A percentile compares a stretch with the other conserved stretches of the same genome.
Conservation (phyloP, 92 coral and sea anemone genomes). For the Anthopleura xanthogrammica region DNA sequence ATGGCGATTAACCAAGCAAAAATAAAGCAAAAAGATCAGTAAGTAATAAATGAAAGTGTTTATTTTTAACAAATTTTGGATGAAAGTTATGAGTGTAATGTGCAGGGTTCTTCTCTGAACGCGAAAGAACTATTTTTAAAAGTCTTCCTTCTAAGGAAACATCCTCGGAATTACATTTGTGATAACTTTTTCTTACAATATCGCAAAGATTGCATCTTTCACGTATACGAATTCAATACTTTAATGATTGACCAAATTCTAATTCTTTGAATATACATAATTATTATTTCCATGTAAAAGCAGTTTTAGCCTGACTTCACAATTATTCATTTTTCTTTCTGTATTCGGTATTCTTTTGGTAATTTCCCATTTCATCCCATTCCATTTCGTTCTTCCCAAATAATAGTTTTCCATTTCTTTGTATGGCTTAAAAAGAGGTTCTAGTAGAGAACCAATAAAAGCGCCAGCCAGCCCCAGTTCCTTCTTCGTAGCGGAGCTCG, state of each 20-base stretch:
- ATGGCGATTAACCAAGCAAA: too few species aligned
- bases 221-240: slow-evolving; percentile 3
- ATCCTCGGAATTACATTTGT: too few species aligned
- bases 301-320: background rate
- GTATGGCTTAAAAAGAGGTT: background rate
- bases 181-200: background rate
- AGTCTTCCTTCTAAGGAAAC: too few species aligned
- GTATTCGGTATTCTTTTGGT: background rate
- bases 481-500: background rate
- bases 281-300: background rate
- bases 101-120: too few species aligned
- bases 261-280: slow-evolving; percentile 4
- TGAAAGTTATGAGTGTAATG: too few species aligned
- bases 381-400: slow-evolving; percentile 6
- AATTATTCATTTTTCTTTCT: background rate
- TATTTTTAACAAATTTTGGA: too few species aligned
- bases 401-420: slow-evolving; percentile 6
- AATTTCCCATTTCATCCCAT: slow-evolving; percentile 15
- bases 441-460: background rate
- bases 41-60: too few species aligned
- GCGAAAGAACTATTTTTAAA: too few species aligned
- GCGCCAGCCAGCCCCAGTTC: background rate
- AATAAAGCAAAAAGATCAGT: too few species aligned
- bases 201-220: background rate
- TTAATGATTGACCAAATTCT: background rate